A percentile compares a stretch with the other conserved stretches of the same genome.
These are phyloP conservation scores for Phyllopteryx taeniolatus DNA, from an alignment of 2,113 vertebrate genomes.

Conservation along the genomic window DNA sequence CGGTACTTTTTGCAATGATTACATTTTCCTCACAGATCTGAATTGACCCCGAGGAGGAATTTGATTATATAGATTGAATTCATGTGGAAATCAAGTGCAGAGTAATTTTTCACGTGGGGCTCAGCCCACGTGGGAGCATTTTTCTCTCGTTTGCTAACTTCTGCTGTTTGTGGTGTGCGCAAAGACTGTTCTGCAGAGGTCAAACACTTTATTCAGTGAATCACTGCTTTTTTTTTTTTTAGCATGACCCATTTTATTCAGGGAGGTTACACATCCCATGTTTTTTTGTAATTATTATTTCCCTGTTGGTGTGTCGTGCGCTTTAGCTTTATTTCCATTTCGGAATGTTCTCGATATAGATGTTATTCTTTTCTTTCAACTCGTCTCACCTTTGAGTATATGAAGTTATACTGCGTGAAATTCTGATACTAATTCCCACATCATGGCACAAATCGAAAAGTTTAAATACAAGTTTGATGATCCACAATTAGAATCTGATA, in stretches of 20 bases:
- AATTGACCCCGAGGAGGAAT: not conserved
- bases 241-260: constrained; percentile 38
- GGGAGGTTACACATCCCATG: constrained; percentile 50
- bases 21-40: not conserved
- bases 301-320: constrained; percentile 32
- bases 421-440: not conserved
- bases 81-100: constrained; percentile 31
- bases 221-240: constrained; percentile 17
- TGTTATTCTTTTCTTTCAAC: too few species aligned
- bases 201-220: constrained; percentile 37
- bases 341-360: not conserved
- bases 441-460: not conserved
- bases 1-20: not conserved
- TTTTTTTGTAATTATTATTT: constrained; percentile 61
- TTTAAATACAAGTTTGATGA: not conserved
- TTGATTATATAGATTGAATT: constrained; percentile 9
- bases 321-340: constrained; percentile 17
- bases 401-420: not conserved
- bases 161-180: constrained; percentile 28
- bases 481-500: too few species aligned
- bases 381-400: too few species aligned
- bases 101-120: constrained; percentile 25
- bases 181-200: constrained; percentile 23
- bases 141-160: constrained; percentile 15
- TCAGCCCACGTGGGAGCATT: constrained; percentile 32